These are phyloP conservation scores for Percina caprodes DNA, from an alignment of 2,113 vertebrate species.

Conservation along the genomic window DNA sequence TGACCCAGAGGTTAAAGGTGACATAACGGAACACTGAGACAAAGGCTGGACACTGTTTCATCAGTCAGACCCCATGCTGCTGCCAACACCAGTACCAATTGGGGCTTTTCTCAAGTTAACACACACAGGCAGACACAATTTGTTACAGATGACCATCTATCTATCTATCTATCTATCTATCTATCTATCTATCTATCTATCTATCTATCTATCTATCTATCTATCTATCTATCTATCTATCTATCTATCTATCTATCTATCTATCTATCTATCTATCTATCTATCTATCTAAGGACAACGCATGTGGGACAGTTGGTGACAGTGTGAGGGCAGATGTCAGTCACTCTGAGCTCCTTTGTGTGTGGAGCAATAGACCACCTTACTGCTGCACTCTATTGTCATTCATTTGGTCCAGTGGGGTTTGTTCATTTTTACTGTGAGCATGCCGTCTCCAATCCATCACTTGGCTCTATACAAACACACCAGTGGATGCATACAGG, in stretches of 20 bases:
- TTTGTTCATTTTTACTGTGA: conserved; percentile 74
- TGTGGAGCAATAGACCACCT: conserved; percentile 75
- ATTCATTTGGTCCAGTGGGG: conserved; percentile 82
- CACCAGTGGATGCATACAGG: neutral
- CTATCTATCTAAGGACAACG: conserved; percentile 37
- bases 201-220: conserved; percentile 19
- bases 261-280: conserved; percentile 29
- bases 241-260: conserved; percentile 32
- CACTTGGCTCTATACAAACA: conserved; percentile 2
- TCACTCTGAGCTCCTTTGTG: conserved; percentile 82
- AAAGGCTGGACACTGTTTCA: conserved; percentile 59
- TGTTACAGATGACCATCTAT: neutral
- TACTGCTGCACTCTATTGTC: conserved; percentile 86
- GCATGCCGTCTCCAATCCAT: conserved; percentile 30
- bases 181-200: conserved; percentile 23
- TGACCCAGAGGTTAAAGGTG: conserved; percentile 64
- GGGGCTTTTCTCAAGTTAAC: conserved; percentile 44
- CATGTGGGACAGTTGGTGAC: conserved; percentile 82
- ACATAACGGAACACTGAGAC: conserved; percentile 63
- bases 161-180: conserved; percentile 20
- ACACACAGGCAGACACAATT: neutral
- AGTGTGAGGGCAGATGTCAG: conserved; percentile 87
- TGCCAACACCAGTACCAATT: conserved; percentile 30
- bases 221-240: conserved; percentile 4
- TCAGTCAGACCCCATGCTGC: conserved; percentile 67